Evolutionary conservation across 2,797 vertebrate species (phyloP), one percentile per base, ranked within the genome.

Genomic region (Takifugu rubripes): DNA sequence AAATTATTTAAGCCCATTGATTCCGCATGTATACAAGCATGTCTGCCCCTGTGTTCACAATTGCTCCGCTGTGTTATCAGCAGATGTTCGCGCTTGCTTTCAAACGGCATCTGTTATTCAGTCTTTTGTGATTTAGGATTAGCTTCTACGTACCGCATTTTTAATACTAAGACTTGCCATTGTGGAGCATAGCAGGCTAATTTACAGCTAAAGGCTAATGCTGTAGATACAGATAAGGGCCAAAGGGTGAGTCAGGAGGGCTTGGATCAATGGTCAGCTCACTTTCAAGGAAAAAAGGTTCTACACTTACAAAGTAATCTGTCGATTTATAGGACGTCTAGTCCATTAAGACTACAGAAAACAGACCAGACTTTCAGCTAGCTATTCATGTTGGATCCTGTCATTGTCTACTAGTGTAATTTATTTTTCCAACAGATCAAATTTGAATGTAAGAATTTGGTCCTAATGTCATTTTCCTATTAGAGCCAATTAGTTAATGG

Each of bases 1-100:
- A 81, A 90, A 92, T 91, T 84, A 91, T 91, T 91, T 66, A 91
- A 80, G 82, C 74, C 61, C 78, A 88, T 91, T 84, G 88, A 91
- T 91, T 88, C 85, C 54, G 84, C 84, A 84, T 88, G 87, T 89
- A 87, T 81, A 87, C 82, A 82, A 70, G 78, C 84, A 75, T 84
- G 81, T 85, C 72, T 68, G 66, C 25, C 47, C 66, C 25, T 51
- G 54, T 77, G 63, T 77, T 78, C 64, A 75, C 81, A 78, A 78
- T 78, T 75, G 68, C 65, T 71, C 36, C 9, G 59, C 72, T 73
- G 48, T 55, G 52, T 73, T 79, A 84, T 84, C 81, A 72, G 81
- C 87, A 67, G 69, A 74, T 77, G 54, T 54, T 73, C 66, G 59
- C 25, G 73, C 40, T 54, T 21, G 17, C 17, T 70, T 64, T 64